Evolutionary conservation across 2,113 vertebrate genomes (phyloP).

Genomic region (Macaca nemestrina): DNA sequence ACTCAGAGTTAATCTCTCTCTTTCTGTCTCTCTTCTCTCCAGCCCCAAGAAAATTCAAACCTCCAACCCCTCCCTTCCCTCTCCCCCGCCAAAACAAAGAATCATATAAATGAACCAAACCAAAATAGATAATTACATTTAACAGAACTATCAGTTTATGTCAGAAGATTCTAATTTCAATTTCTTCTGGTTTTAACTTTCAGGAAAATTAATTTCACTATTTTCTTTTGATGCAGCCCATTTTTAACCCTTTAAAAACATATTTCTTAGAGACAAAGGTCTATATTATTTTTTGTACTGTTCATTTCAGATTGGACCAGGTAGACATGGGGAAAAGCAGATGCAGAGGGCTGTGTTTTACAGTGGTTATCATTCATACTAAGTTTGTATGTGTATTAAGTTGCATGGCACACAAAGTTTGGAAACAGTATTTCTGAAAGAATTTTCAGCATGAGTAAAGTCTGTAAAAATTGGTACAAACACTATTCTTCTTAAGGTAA

Average conservation of each 20-base stretch:
- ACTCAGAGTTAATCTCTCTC: not conserved
- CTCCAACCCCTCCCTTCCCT: not conserved
- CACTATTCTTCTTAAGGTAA: not conserved
- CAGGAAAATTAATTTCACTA: not conserved
- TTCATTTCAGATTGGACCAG: not conserved
- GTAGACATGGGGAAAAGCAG: not conserved
- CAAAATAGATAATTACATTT: not conserved
- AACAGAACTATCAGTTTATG: constrained; percentile 10
- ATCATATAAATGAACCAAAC: constrained; percentile 11
- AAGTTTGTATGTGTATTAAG: constrained; percentile 7
- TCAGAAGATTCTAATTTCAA: constrained; percentile 44
- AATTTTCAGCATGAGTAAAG: not conserved
- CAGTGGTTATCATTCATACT: not conserved
- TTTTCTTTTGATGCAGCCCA: not conserved
- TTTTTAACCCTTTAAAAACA: not conserved
- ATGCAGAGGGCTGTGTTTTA: not conserved
- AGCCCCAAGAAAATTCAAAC: not conserved
- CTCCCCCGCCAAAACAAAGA: not conserved
- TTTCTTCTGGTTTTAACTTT: constrained; percentile 22
- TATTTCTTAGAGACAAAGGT: not conserved
- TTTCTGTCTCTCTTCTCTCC: not conserved
- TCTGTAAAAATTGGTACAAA: not conserved
- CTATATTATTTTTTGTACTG: not conserved
- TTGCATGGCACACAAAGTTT: not conserved
- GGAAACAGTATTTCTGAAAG: constrained; percentile 2